Evolutionary conservation across 2,888 invertebrate species (phyloP).

Genomic region (Tenthredo notha): DNA sequence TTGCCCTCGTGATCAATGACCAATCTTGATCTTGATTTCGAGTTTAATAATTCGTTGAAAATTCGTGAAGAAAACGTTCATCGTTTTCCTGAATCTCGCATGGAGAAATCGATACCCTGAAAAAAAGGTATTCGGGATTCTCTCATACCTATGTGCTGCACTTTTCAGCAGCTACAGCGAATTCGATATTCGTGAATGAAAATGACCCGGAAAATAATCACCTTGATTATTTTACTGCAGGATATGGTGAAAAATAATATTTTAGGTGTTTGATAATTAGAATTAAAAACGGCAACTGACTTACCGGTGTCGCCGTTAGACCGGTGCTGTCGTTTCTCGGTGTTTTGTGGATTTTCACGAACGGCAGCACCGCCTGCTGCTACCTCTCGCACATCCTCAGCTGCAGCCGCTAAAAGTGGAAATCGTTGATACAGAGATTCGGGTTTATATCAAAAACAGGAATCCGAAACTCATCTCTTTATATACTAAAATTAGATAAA

Average conservation of each 20-base stretch:
- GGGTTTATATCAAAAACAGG: neutral
- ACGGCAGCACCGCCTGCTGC: constrained; percentile 34
- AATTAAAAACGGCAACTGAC: constrained; percentile 60
- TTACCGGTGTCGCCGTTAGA: constrained; percentile 77
- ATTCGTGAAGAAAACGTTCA: neutral
- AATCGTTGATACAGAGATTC: neutral
- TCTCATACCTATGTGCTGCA: neutral
- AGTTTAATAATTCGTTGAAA: neutral
- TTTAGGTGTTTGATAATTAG: neutral
- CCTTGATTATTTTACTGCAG: neutral
- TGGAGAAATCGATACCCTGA: neutral
- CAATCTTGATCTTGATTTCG: neutral
- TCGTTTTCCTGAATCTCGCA: neutral
- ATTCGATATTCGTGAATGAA: neutral
- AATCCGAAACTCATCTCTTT: neutral
- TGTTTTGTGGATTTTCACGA: constrained; percentile 32
- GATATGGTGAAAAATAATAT: neutral
- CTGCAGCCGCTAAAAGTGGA: neutral
- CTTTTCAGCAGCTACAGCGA: neutral
- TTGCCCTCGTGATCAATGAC: neutral
- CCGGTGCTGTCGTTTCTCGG: constrained; percentile 61
- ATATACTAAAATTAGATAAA: neutral
- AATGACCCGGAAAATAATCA: neutral
- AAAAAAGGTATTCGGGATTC: neutral
- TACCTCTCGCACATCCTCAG: constrained; percentile 18